Evolutionary conservation across 2,888 invertebrate species (phyloP).

Genomic region (Cotesia congregata): DNA sequence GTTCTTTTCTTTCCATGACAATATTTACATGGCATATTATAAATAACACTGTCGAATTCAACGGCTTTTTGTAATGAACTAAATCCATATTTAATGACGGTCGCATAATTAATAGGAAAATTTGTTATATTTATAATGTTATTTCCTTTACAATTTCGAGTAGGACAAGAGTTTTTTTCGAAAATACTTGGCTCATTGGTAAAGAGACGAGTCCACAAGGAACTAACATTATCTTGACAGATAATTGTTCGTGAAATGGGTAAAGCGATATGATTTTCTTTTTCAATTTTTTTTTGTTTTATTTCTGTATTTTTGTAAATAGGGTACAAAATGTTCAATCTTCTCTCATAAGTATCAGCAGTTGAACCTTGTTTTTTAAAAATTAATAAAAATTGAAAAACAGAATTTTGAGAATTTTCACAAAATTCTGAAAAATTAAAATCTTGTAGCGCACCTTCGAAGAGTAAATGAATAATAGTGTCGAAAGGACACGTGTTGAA

Average conservation of each 20-base stretch:
- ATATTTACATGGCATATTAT: background rate
- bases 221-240: conserved; percentile 13
- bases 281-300: conserved; percentile 2
- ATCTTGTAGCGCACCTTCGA: conserved; percentile 6
- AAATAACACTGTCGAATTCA: background rate
- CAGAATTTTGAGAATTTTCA: background rate
- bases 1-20: conserved; percentile 4
- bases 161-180: conserved; percentile 1
- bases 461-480: background rate
- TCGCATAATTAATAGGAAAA: background rate
- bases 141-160: background rate
- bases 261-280: conserved; percentile 3
- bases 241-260: background rate
- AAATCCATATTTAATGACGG: conserved; percentile 1
- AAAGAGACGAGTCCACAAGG: background rate
- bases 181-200: conserved; percentile 10
- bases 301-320: conserved; percentile 12
- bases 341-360: background rate
- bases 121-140: conserved; percentile 3
- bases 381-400: background rate
- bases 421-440: background rate
- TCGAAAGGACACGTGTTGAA: conserved; percentile 8
- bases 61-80: conserved; percentile 8
- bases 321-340: background rate
- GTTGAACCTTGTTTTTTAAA: background rate